Conservation (phyloP, 2,113 vertebrate genomes). For the Paraplagusia blochii region DNA sequence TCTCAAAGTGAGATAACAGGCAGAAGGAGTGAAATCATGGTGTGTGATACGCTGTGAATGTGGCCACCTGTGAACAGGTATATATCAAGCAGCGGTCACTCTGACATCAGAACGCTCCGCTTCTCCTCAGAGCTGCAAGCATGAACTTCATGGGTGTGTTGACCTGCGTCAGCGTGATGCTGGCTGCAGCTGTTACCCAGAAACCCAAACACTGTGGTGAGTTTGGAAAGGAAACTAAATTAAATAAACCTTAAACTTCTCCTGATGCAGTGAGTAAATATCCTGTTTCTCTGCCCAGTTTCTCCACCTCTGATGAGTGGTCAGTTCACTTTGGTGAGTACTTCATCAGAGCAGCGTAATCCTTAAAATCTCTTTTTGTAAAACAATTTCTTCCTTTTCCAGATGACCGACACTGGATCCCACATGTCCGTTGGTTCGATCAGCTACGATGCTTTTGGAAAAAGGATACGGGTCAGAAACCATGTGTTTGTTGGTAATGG, state of each 20-base stretch:
- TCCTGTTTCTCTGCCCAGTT: slow-evolving; percentile 3
- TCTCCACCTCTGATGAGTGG: slow-evolving; percentile 33
- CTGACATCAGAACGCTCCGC: not conserved
- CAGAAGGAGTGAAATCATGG: not conserved
- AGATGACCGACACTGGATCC: slow-evolving; percentile 11
- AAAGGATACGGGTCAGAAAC: slow-evolving; percentile 19
- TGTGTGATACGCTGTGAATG: not conserved
- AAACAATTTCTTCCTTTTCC: not conserved
- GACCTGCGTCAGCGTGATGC: slow-evolving; percentile 30
- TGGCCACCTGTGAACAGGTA: slow-evolving; percentile 4
- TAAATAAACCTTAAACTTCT: too few relatives aligned
- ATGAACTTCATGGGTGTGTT: slow-evolving; percentile 26
- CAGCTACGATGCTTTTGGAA: slow-evolving; percentile 22
- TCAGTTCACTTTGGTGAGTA: slow-evolving; percentile 21
- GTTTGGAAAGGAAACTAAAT: not conserved
- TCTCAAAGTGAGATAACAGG: too few relatives aligned
- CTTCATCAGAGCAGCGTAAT: too few relatives aligned
- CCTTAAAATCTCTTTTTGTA: too few relatives aligned
- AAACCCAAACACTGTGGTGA: slow-evolving; percentile 30
- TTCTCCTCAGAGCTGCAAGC: not conserved
- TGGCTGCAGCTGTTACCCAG: slow-evolving; percentile 22
- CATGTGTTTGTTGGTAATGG: not conserved
- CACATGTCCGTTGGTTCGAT: slow-evolving; percentile 10
- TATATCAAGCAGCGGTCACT: not conserved
- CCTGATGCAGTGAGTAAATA: too few relatives aligned